Percentiles rank a stretch among this genome's conserved stretches.
phyloP scores from a whole-genome alignment of 2,797 vertebrate genomes.

The Mus spretus region DNA sequence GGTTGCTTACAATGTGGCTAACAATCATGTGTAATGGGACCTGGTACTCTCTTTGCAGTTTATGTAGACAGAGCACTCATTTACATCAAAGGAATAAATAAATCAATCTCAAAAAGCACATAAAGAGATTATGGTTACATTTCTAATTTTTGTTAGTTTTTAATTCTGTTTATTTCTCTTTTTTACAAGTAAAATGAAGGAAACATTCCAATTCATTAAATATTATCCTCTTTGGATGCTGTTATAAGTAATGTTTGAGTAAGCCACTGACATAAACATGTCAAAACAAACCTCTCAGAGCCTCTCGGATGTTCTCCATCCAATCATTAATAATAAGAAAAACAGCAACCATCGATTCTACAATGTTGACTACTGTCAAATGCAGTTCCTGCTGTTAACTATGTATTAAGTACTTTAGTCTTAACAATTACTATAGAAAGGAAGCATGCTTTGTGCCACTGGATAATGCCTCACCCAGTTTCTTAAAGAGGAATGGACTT shows the following conservation, averaged over 20 bases:
- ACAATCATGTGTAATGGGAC: neutral
- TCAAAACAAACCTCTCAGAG: constrained; percentile 68
- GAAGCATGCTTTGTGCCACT: neutral
- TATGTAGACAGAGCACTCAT: neutral
- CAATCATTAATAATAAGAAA: constrained; percentile 65
- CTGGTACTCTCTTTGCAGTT: neutral
- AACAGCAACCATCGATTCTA: constrained; percentile 41
- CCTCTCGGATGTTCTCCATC: constrained; percentile 8
- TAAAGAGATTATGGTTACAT: neutral
- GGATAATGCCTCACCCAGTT: neutral
- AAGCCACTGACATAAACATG: constrained; percentile 65
- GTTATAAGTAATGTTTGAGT: constrained; percentile 41
- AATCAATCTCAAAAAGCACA: neutral
- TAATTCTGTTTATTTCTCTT: constrained; percentile 11
- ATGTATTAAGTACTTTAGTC: constrained; percentile 11
- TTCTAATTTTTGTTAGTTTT: neutral
- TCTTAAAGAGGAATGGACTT: neutral
- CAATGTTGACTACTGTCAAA: neutral
- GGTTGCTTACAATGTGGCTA: neutral
- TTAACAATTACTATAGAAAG: neutral
- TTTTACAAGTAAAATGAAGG: constrained; percentile 51
- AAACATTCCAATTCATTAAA: constrained; percentile 64
- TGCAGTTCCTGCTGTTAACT: constrained; percentile 24
- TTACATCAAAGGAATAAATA: neutral
- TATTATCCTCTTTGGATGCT: constrained; percentile 60